Base-by-base conservation (phyloP, 1,140 invertebrate genomes). In the Bombus affinis region DNA sequence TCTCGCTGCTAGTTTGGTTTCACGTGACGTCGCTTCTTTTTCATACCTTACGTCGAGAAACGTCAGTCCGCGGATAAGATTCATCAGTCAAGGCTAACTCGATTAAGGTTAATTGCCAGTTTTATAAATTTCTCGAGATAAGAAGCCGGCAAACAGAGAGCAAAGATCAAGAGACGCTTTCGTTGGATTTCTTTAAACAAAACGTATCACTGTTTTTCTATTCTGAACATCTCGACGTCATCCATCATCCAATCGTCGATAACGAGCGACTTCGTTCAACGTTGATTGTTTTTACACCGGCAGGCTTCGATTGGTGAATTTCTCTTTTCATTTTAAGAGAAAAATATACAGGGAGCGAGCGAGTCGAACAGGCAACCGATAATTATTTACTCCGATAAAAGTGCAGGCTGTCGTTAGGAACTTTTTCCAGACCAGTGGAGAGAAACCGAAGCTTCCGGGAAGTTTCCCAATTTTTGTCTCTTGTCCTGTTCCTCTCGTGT, bases 391-490 rank as follows among this genome's bases (percentile, higher is more conserved):
- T 66, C 59, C 71, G 59, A 83, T 75, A 83, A 66, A 82, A 65
- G n/a, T 37, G 73, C 12, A 47, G 59, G 13, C 72, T 75, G 73
- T 75, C 72, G 71, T 83, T 75, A 44, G 71, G 42, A 53, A 75
- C 57, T 75, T 72, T 82, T 82, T 83, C 81, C 81, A 75, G 81
- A 62, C 71, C 81, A 82, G 71, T 37, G 81, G 71, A 82, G 72
- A 74, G 81, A 75, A 57, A 83, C 81, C 42, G 70, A 53, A 37
- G 42, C 59, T 47, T 83, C 72, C 81, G 57, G 71, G 72, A 82
- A 82, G 81, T 82, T 82, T 82, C 81, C 81, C 72, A 83, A 83
- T 83, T 82, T 74, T 62, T 22, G 71, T n/a, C n/a, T 35, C 53
- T n/a, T 73, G 74, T 59, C n/a, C n/a, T n/a, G 18, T 25, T 37